These are phyloP conservation scores for Furnarius figulus DNA, from an alignment of 2,113 vertebrate species.

Conservation along the genomic window DNA sequence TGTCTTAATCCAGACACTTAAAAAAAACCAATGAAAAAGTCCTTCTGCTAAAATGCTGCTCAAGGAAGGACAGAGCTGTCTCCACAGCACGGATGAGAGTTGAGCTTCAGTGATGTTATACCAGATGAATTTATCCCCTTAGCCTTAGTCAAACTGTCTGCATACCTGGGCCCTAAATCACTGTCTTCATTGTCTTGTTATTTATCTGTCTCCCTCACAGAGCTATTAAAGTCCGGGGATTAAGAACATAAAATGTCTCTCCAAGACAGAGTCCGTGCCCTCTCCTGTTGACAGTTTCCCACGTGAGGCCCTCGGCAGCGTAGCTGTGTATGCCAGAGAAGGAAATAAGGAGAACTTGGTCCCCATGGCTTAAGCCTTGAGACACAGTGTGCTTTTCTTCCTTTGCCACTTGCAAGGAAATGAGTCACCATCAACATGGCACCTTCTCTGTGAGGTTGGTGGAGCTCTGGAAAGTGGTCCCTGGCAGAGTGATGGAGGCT, in stretches of 20 bases:
- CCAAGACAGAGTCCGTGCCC: not conserved
- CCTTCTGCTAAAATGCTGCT: not conserved
- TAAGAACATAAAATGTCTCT: not conserved
- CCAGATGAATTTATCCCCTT: not conserved
- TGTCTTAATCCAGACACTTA: not conserved
- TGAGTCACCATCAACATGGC: fast-evolving
- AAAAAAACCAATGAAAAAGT: not conserved
- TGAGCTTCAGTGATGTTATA: not conserved
- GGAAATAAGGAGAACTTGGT: not conserved
- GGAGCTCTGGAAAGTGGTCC: not conserved
- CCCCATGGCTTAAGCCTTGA: not conserved
- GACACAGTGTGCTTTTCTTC: not conserved
- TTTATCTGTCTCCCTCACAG: not conserved
- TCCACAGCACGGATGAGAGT: not conserved
- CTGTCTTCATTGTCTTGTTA: not conserved
- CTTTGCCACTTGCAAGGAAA: not conserved
- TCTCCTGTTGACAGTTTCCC: not conserved
- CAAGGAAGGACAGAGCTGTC: not conserved
- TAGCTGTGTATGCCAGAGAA: not conserved
- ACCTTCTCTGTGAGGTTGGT: not conserved
- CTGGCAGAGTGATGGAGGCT: not conserved
- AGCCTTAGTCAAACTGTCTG: not conserved
- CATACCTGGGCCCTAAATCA: conserved; percentile 27
- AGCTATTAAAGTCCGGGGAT: not conserved
- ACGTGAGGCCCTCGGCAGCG: fast-evolving